These are phyloP conservation scores for Drosophila kikkawai DNA, from an alignment of 1,140 invertebrate species.

Conservation along the genomic window DNA sequence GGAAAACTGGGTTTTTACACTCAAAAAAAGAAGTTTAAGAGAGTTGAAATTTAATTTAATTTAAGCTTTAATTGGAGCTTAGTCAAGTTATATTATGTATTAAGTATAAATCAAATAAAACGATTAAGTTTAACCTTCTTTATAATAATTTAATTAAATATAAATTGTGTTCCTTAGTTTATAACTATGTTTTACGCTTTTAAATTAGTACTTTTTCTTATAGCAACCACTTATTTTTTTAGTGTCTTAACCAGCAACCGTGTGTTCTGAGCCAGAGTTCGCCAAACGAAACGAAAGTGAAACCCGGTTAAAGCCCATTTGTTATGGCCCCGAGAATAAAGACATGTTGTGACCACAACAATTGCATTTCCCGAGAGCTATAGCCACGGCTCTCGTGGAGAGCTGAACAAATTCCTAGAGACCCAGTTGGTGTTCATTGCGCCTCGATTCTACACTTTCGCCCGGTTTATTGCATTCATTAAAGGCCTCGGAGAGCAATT, in stretches of 20 bases:
- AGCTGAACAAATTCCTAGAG: constrained; percentile 42
- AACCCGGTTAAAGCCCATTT: constrained; percentile 55
- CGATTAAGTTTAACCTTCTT: too few species aligned
- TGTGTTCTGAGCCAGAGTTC: constrained; percentile 40
- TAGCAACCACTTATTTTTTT: constrained; percentile 9
- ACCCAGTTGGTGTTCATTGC: constrained; percentile 16
- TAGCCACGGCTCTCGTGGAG: constrained; percentile 9
- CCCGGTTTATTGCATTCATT: constrained; percentile 50
- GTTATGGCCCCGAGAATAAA: constrained; percentile 55
- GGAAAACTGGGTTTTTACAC: constrained; percentile 13
- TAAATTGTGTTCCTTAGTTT: neutral
- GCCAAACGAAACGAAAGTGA: constrained; percentile 64
- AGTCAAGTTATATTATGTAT: too few species aligned
- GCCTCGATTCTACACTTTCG: constrained; percentile 53
- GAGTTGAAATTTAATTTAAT: neutral
- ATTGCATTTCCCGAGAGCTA: constrained; percentile 14
- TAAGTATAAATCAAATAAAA: too few species aligned
- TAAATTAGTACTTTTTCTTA: neutral
- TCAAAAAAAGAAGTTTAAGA: neutral
- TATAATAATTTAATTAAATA: neutral
- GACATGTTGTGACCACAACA: constrained; percentile 35
- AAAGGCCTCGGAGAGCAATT: constrained; percentile 34
- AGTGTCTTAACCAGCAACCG: constrained; percentile 4
- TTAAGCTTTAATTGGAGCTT: neutral
- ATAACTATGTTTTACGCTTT: neutral